These are phyloP conservation scores for Drosophila subquinaria DNA, from an alignment of 2,888 invertebrate genomes.

Conservation along the genomic window DNA sequence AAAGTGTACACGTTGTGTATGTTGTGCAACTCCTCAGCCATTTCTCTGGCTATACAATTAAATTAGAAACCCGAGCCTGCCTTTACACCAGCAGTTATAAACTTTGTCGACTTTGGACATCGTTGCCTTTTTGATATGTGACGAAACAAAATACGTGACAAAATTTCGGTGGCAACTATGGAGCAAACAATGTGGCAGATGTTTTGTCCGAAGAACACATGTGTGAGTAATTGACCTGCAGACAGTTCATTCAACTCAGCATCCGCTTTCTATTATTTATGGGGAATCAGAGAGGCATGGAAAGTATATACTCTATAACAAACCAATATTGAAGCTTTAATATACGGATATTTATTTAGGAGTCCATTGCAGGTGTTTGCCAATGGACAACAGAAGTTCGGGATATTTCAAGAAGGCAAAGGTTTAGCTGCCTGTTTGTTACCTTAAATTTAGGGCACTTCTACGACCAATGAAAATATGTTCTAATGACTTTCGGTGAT, in stretches of 20 bases:
- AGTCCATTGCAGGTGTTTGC: slow-evolving; percentile 3
- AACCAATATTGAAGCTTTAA: slow-evolving; percentile 22
- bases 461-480: neutral
- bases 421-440: neutral
- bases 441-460: neutral
- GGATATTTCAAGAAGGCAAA: neutral
- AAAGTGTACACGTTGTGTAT: slow-evolving; percentile 24
- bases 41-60: slow-evolving; percentile 59
- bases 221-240: slow-evolving; percentile 32
- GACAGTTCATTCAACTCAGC: slow-evolving; percentile 48
- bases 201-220: slow-evolving; percentile 16
- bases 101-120: slow-evolving; percentile 49
- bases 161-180: slow-evolving; percentile 45
- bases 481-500: neutral
- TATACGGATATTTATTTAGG: slow-evolving; percentile 17
- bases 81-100: slow-evolving; percentile 31
- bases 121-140: slow-evolving; percentile 43
- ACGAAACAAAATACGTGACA: slow-evolving; percentile 71
- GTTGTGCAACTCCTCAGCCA: slow-evolving; percentile 7
- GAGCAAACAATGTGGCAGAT: slow-evolving; percentile 8
- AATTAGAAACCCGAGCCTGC: slow-evolving; percentile 71
- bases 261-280: slow-evolving; percentile 21
- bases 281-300: neutral
- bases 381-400: neutral
- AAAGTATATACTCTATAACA: neutral